These are phyloP conservation scores for Bellardia pandia DNA, from an alignment of 2,888 invertebrate genomes.

Conservation along the genomic window DNA sequence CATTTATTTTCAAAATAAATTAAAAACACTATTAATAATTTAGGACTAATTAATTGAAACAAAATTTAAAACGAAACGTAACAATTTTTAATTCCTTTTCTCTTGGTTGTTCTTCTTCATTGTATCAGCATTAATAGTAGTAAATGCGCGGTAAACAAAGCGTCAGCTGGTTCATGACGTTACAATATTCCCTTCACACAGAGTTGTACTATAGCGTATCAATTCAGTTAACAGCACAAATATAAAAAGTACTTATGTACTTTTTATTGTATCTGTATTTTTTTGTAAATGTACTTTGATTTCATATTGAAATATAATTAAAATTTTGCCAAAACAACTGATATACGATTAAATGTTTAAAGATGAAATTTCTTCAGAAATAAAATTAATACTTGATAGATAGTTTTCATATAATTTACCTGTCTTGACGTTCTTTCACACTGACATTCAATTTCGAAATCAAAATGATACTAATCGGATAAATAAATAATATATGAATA, in stretches of 20 bases:
- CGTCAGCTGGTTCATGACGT: slow-evolving; percentile 45
- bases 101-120: background rate
- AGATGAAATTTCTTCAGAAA: too few relatives aligned
- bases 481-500: background rate
- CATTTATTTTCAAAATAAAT: slow-evolving; percentile 75
- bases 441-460: background rate
- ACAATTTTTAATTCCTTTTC: background rate
- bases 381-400: background rate
- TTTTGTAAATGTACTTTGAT: background rate
- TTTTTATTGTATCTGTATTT: too few relatives aligned
- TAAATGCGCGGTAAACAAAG: slow-evolving; percentile 70
- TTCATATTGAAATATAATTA: too few relatives aligned
- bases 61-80: slow-evolving; percentile 7
- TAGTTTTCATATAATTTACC: background rate
- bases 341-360: background rate
- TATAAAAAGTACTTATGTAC: background rate
- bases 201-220: slow-evolving; percentile 30
- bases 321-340: background rate
- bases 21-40: slow-evolving; percentile 4
- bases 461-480: background rate
- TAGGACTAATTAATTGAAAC: slow-evolving; percentile 2
- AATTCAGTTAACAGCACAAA: background rate
- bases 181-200: slow-evolving; percentile 10
- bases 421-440: background rate
- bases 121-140: slow-evolving; percentile 43